Base-by-base conservation (phyloP, 53 echinoderm and acorn worm genomes). In the Antedon mediterranea region DNA sequence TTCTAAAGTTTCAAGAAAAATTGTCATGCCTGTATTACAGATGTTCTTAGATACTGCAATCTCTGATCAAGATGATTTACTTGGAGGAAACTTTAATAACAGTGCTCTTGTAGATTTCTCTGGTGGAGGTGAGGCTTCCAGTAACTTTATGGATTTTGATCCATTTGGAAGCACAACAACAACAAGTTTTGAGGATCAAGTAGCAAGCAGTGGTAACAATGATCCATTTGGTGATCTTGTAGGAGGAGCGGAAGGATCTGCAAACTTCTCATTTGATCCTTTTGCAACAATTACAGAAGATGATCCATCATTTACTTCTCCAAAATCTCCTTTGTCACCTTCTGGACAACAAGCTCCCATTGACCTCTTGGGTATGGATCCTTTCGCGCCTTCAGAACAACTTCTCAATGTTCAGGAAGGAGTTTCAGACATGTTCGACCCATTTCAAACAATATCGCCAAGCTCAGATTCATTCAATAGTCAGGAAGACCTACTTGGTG, bases 1-100 rank as follows among this genome's bases (percentile, higher is more conserved):
- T 43, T 72, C 85, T 71, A 87, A 74, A 43, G 97, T 89, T 43
- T 95, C 97, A 20, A 81, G 97, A 43, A 95, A 92, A 72, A 79
- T 82, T 75, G 79, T 89, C 23, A 81, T 95, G 71, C 97, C 97
- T 14, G 82, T 92, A 8, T 85, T 85, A 31, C 85, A 85, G 32
- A 82, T 85, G 30, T 85, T 95, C 72, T 80, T 95, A 33, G 79
- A 82, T 75, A 77, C 78, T 9, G 81, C 76, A 71, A 86, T 88
- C 5, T 41, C 57, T 26, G 23, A 57, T 57, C 14, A 57, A 18
- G 74, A 76, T n/a, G 78, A 80, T 42, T 28, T 33, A 3, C 42
- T 75, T n/a, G 77, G 76, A 75, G 44, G 83, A 28, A 70, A 76
- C 3, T 34, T 43, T 41, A 43, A 85, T 76, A 72, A 43, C 31